Conservation (phyloP, 1,140 invertebrate genomes). For the Saccostrea glomerata region DNA sequence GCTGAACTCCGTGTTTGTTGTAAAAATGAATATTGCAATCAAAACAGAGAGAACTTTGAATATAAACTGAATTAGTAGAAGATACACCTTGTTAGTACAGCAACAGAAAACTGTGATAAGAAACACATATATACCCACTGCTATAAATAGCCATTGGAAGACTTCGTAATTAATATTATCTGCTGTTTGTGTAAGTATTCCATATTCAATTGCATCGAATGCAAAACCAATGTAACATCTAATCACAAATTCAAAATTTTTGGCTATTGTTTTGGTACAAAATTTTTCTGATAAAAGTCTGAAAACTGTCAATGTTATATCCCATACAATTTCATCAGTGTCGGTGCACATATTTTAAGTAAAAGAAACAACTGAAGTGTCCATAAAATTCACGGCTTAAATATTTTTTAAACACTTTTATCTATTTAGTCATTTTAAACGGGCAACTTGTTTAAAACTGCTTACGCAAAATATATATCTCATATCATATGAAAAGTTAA, state of each 20-base stretch:
- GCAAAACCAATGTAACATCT: background rate
- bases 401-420: too few relatives aligned
- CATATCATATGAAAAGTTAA: too few relatives aligned
- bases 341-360: too few relatives aligned
- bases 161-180: background rate
- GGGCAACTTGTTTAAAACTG: too few relatives aligned
- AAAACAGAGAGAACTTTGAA: background rate
- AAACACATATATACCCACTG: background rate
- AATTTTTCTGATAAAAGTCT: background rate
- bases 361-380: too few relatives aligned
- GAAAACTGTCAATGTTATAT: background rate
- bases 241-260: background rate
- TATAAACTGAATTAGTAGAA: background rate
- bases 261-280: background rate
- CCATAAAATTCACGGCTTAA: too few relatives aligned
- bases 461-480: too few relatives aligned
- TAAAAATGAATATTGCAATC: background rate
- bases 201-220: background rate
- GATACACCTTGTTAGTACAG: background rate
- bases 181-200: background rate
- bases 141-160: background rate
- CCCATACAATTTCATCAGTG: background rate
- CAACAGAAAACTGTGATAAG: background rate
- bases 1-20: background rate
- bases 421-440: too few relatives aligned